phyloP scores from a whole-genome alignment of 1,140 invertebrate species.

The Calliphora vicina region DNA sequence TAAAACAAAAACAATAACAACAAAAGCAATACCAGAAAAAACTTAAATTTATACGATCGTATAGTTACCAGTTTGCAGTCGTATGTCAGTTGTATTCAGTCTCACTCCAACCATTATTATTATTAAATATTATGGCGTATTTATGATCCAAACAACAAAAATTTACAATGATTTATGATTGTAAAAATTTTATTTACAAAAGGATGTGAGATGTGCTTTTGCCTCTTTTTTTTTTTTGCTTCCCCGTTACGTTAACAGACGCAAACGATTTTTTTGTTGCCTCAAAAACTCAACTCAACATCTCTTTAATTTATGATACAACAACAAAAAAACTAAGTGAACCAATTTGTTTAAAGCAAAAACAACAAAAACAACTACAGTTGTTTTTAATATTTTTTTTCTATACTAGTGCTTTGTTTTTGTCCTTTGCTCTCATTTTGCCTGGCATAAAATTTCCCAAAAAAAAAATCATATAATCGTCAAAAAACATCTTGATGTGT shows the following conservation, averaged over 20 bases:
- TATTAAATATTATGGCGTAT: not conserved
- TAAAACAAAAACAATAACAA: not conserved
- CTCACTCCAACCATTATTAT: not conserved
- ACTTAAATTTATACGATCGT: not conserved
- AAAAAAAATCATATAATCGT: not conserved
- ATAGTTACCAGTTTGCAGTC: too few relatives aligned
- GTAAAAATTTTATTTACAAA: constrained; percentile 12
- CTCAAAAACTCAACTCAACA: not conserved
- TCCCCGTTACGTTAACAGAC: too few relatives aligned
- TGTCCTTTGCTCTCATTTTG: not conserved
- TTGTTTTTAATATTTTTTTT: not conserved
- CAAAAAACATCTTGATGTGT: not conserved
- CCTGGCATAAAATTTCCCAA: not conserved
- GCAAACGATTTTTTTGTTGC: not conserved
- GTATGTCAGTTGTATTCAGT: not conserved
- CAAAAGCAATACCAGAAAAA: not conserved
- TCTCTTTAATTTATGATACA: constrained; percentile 15
- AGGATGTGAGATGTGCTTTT: not conserved
- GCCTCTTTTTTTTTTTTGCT: not conserved
- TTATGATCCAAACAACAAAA: constrained; percentile 16
- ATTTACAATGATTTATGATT: constrained; percentile 30
- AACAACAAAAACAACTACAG: too few relatives aligned
- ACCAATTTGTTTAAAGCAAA: constrained; percentile 3
- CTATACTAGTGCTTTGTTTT: not conserved
- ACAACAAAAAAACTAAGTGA: constrained; percentile 8